Evolutionary conservation across 2,113 vertebrate species (phyloP), one percentile per base, ranked within the genome.

Genomic region (Physeter macrocephalus): DNA sequence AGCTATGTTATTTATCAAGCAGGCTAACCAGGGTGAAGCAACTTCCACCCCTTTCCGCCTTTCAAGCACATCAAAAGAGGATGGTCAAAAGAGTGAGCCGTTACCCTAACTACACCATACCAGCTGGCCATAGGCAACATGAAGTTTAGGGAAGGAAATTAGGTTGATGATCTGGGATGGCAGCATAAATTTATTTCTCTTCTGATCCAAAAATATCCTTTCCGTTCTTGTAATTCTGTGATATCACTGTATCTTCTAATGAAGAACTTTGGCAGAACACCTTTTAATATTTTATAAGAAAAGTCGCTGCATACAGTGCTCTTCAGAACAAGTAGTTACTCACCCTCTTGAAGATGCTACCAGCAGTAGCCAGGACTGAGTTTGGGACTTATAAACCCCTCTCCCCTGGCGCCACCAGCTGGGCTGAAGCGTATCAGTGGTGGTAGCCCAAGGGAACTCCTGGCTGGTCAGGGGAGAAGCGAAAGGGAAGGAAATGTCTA

Each of bases 251-350:
- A 64, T 93, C 78, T 91, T 94, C 94, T 95, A 86, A 96, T 97
- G 93, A 97, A 89, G 77, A 72, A 91, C 92, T 94, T 89, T 90
- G 93, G 95, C 71, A 66, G 93, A 93, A 97, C 92, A 43, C 10
- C 71, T 94, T 94, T 97, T 94, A 95, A 96, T 97, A 96, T 96
- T 96, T 97, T 94, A 96, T 96, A 85, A 94, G 93, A 80, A 96
- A 82, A 95, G 75, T 77, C 54, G 81, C 20, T 61, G 41, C 46
- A n/a, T 57, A 13, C 9, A 67, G 11, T 27, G 36, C 69, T 90
- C 90, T 82, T 88, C 31, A 93, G 81, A 94, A 67, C 62, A 59
- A 82, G 90, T 67, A 88, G 88, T 96, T 93, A 62, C 59, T 92
- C 59, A 88, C 13, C 64, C 59, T 95, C 96, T 96, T 94, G 85